Evolutionary conservation across 2,113 vertebrate genomes (phyloP), one percentile per base, ranked within the genome.

Genomic region (Vireo altiloquus): DNA sequence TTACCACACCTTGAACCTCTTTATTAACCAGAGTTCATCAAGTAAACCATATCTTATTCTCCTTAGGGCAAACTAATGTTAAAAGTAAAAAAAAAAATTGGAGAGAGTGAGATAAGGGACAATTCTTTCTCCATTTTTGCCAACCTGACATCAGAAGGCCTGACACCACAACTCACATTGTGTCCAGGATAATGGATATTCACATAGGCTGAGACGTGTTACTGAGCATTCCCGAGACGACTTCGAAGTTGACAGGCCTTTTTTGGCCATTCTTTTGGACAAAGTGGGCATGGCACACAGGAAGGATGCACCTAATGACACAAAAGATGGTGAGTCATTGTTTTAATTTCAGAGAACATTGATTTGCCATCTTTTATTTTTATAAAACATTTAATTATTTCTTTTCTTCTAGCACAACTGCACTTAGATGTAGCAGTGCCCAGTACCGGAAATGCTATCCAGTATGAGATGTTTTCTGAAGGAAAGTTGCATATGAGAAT

Each of bases 401-500:
- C 96, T 95, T 92, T 49, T 19, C 39, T 68, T 8, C 19, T 83
- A 92, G 63, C 56, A 82, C 15, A 9, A 83, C 87, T 27, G 22
- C 72, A 61, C 46, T 96, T 87, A 96, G 96, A 94, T 90, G 70
- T 81, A 95, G 84, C 66, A n/a, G 66, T 35, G 33, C 66, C 95
- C 39, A 31, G 81, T 69, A 93, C 52, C 82, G 97, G 94, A 97
- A 96, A 95, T 69, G 72, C n/a, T 96, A 78, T 95, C 96, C 91
- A 94, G 84, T 82, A 84, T 95, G 86, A 97, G 89, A 69, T 93
- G 52, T 96, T 97, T 97, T 92, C 96, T 97, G 93, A 97, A 97
- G 95, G 92, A 97, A 97, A 97, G 95, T 60, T 70, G 61, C 57
- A 72, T 89, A 94, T 95, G 96, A 97, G 94, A 98, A 97, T 97